These are phyloP conservation scores for Volucella inanis DNA, from an alignment of 2,888 invertebrate species.

Conservation along the genomic window DNA sequence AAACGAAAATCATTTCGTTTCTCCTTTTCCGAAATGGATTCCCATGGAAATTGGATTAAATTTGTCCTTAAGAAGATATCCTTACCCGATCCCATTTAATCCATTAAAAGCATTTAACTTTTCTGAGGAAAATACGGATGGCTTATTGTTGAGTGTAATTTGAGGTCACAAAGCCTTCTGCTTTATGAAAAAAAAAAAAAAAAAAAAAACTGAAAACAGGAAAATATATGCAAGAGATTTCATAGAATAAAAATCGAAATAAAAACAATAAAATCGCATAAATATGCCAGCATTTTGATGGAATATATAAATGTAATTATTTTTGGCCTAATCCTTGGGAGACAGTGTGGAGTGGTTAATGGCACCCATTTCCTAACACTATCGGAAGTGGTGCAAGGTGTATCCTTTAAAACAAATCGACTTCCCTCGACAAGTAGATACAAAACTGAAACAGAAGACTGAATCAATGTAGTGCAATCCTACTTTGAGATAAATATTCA, in stretches of 20 bases:
- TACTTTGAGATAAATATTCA: neutral
- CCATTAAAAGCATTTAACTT: constrained; percentile 64
- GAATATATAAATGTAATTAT: constrained; percentile 49
- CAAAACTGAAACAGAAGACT: neutral
- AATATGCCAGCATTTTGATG: neutral
- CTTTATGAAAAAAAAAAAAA: neutral
- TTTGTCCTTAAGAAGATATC: constrained; percentile 65
- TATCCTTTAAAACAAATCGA: too few relatives aligned
- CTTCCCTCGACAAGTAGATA: too few relatives aligned
- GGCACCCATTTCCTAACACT: neutral
- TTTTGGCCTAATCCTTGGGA: constrained; percentile 27
- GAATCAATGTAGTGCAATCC: neutral
- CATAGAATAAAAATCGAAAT: neutral
- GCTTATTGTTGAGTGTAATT: constrained; percentile 72
- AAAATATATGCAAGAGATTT: constrained; percentile 26
- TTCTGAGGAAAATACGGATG: constrained; percentile 59
- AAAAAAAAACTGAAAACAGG: neutral
- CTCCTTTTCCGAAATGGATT: constrained; percentile 50
- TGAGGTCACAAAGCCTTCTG: constrained; percentile 64
- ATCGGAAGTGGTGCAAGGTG: neutral
- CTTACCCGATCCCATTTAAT: constrained; percentile 68
- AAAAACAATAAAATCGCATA: constrained; percentile 26
- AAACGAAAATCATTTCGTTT: constrained; percentile 34
- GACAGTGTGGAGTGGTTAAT: constrained; percentile 5
- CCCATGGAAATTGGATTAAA: constrained; percentile 70